Percentiles rank a stretch among this genome's conserved stretches.
Evolutionary conservation across 92 coral and sea anemone species (phyloP).

Genomic region (Parazoanthus darwini): DNA sequence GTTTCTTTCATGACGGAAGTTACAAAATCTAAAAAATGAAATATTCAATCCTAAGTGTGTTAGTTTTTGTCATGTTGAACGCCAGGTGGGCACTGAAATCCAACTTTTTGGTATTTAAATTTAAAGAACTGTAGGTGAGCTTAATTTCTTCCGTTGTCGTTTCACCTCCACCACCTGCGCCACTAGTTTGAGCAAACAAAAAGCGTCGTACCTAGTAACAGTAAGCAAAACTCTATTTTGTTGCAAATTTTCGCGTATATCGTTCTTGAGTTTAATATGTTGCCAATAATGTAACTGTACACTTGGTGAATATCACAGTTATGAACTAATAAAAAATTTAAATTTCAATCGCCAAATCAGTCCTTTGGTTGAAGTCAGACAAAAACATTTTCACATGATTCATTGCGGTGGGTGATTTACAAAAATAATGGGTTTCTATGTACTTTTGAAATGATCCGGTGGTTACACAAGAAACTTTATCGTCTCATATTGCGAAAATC

Average conservation of each 20-base stretch:
- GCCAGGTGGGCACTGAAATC: constrained; percentile 21
- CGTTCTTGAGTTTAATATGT: background rate
- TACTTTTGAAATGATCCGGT: background rate
- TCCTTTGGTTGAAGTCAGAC: background rate
- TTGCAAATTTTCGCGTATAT: background rate
- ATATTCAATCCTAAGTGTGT: background rate
- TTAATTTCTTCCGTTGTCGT: constrained; percentile 35
- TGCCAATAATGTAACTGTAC: constrained; percentile 12
- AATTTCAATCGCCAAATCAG: background rate
- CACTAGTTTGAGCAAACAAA: background rate
- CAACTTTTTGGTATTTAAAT: constrained; percentile 40
- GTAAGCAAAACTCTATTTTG: background rate
- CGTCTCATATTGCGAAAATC: background rate
- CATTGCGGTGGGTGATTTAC: background rate
- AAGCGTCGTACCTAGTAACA: constrained; percentile 7
- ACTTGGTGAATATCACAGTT: background rate
- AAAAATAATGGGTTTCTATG: background rate
- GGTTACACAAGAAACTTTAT: background rate
- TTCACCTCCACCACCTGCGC: constrained; percentile 10
- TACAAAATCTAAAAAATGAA: background rate
- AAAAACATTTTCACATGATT: background rate
- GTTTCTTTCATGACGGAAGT: constrained; percentile 21
- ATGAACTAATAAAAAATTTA: constrained; percentile 3
- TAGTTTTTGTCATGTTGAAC: background rate
- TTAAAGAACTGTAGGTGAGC: constrained; percentile 29